Evolutionary conservation across 2,888 invertebrate species (phyloP), one percentile per base, ranked within the genome.

Genomic region (Dryobota labecula): DNA sequence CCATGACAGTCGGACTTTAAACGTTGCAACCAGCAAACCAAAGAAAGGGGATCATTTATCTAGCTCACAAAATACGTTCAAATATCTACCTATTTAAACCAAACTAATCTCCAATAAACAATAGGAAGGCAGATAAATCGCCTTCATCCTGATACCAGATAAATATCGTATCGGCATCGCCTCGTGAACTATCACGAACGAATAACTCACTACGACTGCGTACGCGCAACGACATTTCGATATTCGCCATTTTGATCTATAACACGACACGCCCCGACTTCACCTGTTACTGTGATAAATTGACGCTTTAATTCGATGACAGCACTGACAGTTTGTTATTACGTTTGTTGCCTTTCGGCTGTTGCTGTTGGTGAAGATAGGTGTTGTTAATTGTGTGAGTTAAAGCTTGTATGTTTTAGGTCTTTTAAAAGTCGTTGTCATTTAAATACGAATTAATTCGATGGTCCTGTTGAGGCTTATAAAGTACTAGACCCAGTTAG

Each of bases 141-240:
- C 71, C 71, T 66, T 82, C 68, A 67, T 77, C 43, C 65, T 62
- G 76, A 73, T 72, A 71, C 49, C 68, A 83, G 76, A 86, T 86
- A 85, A 76, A 84, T 80, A 83, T 80, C 78, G 81, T 78, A 83
- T 84, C 75, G 83, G 72, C 78, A 82, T 86, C 86, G 85, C 78
- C 72, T 69, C 80, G 80, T 87, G 87, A 87, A 87, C 88, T 88
- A 88, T 88, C 87, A 88, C 87, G 87, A 88, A 76, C 83, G 75
- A 74, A 87, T 87, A 87, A 87, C 80, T 88, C 84, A 85, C 63
- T 51, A 68, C 70, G 66, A 70, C 79, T 84, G 88, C 89, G 89
- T 86, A 86, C 85, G 86, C 87, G 86, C 88, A 86, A 69, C 82
- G 89, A 86, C 88, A 88, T 89, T 89, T 86, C 80, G 86, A 86